These are phyloP conservation scores for Opisthograptis luteolata DNA, from an alignment of 2,888 invertebrate species.

Conservation along the genomic window DNA sequence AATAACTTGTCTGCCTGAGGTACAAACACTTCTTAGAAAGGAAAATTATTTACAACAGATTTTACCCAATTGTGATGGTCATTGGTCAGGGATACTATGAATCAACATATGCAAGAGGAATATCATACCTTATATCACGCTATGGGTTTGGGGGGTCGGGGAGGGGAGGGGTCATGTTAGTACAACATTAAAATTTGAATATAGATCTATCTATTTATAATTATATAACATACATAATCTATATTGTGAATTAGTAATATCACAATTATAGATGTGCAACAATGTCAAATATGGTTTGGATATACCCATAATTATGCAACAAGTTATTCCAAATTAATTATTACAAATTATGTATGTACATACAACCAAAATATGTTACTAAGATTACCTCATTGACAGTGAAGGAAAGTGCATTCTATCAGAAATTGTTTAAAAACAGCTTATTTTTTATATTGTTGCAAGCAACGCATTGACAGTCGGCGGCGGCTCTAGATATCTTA, in stretches of 20 bases:
- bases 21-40: conserved; percentile 10
- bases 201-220: conserved; percentile 12
- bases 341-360: conserved; percentile 28
- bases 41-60: conserved; percentile 44
- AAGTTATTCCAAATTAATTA: conserved; percentile 6
- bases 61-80: conserved; percentile 29
- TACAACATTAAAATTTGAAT: conserved; percentile 12
- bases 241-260: conserved; percentile 12
- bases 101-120: conserved; percentile 9
- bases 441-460: conserved; percentile 28
- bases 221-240: conserved; percentile 9
- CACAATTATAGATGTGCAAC: conserved; percentile 22
- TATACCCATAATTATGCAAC: conserved; percentile 11
- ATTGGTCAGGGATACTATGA: conserved; percentile 16
- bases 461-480: conserved; percentile 50
- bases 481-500: conserved; percentile 54
- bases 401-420: conserved; percentile 6
- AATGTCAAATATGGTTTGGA: conserved; percentile 18
- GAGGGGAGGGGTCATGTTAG: conserved; percentile 14
- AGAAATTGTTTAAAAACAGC: conserved; percentile 14
- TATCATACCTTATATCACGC: conserved; percentile 4
- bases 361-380: conserved; percentile 19
- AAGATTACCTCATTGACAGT: not conserved
- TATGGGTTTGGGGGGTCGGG: too few species aligned
- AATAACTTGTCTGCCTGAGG: conserved; percentile 12